Base-by-base conservation (phyloP, 2,888 invertebrate species). In the Chironomus riparius region DNA sequence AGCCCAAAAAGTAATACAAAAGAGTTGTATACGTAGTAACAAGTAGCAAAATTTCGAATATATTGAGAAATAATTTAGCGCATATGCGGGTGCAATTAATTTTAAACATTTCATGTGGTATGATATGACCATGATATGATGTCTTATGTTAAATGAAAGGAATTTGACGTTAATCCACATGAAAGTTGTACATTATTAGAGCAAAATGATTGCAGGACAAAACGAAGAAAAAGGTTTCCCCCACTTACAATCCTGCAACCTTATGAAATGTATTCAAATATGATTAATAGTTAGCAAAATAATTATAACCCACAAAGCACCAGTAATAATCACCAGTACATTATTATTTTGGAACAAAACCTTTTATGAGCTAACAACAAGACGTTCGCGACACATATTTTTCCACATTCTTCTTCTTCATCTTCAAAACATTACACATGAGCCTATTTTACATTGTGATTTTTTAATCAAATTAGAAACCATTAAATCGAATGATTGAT, bases 241-340 rank as follows among this genome's bases (percentile, higher is more conserved):
- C 38, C 38, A 38, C 38, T 38, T 38, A 4, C n/a, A n/a, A 10
- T 38, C 38, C 38, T 38, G 38, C 4, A 38, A 10, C 10, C 38
- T 38, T 4, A 38, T 2, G 38, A 38, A 38, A 38, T n/a, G 50
- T 50, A 70, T 48, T 24, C 50, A 62, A 72, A 72, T n/a, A 72
- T 72, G 72, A 72, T 72, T 72, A 61, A 72, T 72, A 72, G 72
- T 47, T 47, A 50, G 28, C 13, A 38, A 72, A 72, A 72, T 72
- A 72, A 72, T 72, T 72, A 72, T 61, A 72, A 72, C 21, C 47
- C 47, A 13, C 72, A 38, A 38, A 38, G 10, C 38, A 2, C 38
- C 10, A 38, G 38, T 38, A 38, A 38, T 10, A 38, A 38, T 38
- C 28, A 38, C 38, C 10, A 38, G 38, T 38, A 38, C 38, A 38